These are phyloP conservation scores for Scaptomyza reducta DNA, from an alignment of 2,888 invertebrate genomes.

Conservation along the genomic window DNA sequence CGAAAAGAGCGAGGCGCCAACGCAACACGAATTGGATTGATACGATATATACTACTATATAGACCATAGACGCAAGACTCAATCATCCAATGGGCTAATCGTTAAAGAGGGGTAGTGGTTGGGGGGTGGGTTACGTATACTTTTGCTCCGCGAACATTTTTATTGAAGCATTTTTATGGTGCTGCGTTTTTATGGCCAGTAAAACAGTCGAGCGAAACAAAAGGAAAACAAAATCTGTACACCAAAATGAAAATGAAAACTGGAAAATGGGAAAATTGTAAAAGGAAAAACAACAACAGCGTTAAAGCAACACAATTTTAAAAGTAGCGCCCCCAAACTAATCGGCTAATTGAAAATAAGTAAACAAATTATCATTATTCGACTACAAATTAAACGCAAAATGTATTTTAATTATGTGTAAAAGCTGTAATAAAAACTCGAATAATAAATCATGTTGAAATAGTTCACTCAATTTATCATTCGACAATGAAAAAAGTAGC, in stretches of 20 bases:
- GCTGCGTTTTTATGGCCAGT: slow-evolving; percentile 66
- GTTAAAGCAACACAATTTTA: slow-evolving; percentile 36
- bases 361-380: slow-evolving; percentile 5
- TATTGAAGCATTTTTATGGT: slow-evolving; percentile 70
- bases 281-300: slow-evolving; percentile 30
- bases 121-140: not conserved
- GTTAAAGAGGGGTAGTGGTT: not conserved
- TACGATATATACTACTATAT: slow-evolving; percentile 9
- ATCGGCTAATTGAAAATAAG: slow-evolving; percentile 12
- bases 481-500: no score
- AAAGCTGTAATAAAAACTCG: not conserved
- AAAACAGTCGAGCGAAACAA: slow-evolving; percentile 36
- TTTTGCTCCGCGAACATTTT: slow-evolving; percentile 41
- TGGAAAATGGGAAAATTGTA: not conserved
- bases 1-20: slow-evolving; percentile 68
- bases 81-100: slow-evolving; percentile 6
- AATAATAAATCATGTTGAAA: not conserved
- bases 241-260: slow-evolving; percentile 12
- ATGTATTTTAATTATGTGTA: not conserved
- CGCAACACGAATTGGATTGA: slow-evolving; percentile 30
- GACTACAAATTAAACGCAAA: slow-evolving; percentile 2
- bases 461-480: no score
- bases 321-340: slow-evolving; percentile 8
- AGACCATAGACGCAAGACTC: slow-evolving; percentile 3
- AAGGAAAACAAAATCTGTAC: slow-evolving; percentile 9